Evolutionary conservation across 1,140 invertebrate species (phyloP).

Genomic region (Matsumurasca onukii): DNA sequence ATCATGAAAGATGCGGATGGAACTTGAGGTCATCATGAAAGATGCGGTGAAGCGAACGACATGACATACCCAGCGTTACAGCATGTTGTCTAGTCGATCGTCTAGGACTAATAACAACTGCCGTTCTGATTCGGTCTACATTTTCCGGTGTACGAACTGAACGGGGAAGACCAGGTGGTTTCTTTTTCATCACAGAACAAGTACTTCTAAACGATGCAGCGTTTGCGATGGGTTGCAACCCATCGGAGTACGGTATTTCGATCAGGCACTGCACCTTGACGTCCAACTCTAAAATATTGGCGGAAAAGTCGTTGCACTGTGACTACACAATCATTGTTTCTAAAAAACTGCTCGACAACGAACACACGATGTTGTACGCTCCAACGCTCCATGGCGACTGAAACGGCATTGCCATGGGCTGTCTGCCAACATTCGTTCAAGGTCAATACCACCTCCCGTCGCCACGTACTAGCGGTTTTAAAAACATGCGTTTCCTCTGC

Average conservation of each 20-base stretch:
- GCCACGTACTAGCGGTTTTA: conserved; percentile 8
- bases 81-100: conserved; percentile 21
- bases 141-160: conserved; percentile 35
- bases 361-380: conserved; percentile 31
- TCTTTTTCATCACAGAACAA: conserved; percentile 27
- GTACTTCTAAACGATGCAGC: background rate
- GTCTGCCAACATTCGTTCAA: conserved; percentile 27
- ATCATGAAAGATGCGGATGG: too few species aligned
- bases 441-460: conserved; percentile 14
- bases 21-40: conserved; percentile 17
- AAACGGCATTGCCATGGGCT: conserved; percentile 28
- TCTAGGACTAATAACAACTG: conserved; percentile 23
- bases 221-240: background rate
- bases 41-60: conserved; percentile 11
- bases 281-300: conserved; percentile 30
- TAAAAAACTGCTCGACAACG: conserved; percentile 29
- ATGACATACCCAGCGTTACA: conserved; percentile 23
- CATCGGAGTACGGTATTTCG: too few species aligned
- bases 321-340: conserved; percentile 18
- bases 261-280: conserved; percentile 13
- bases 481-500: conserved; percentile 23
- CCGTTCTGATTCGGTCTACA: conserved; percentile 34
- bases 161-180: conserved; percentile 32
- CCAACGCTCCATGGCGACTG: conserved; percentile 24
- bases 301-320: conserved; percentile 16